Percentiles rank a stretch among this genome's conserved stretches.
These are phyloP conservation scores for Diarsia dahlii DNA, from an alignment of 2,888 invertebrate genomes.

Conservation along the genomic window DNA sequence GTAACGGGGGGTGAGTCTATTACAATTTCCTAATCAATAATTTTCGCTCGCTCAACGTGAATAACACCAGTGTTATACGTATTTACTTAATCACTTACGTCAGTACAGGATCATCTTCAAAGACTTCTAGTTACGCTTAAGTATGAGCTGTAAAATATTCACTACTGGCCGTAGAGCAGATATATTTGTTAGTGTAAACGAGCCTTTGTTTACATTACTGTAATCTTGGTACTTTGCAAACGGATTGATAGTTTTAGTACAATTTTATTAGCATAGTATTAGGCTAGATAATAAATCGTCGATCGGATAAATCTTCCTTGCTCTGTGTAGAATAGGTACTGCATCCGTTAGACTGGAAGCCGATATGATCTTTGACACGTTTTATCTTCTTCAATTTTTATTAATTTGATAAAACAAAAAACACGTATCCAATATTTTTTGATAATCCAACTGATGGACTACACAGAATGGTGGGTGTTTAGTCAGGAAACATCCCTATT, in stretches of 20 bases:
- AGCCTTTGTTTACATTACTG: conserved; percentile 7
- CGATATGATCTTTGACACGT: no score
- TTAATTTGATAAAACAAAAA: no score
- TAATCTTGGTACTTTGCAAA: conserved; percentile 6
- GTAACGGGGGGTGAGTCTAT: no score
- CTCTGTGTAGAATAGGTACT: no score
- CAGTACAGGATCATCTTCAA: conserved; percentile 9
- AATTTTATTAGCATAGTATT: conserved; percentile 12
- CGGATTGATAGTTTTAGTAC: not conserved
- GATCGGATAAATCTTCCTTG: no score
- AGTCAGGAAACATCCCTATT: no score
- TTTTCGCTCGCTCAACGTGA: not conserved
- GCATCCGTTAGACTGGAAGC: no score
- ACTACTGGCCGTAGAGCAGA: conserved; percentile 1
- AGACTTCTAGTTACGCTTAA: not conserved
- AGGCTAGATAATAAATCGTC: no score
- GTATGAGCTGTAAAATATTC: conserved; percentile 9
- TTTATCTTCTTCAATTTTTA: no score
- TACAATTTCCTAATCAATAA: not conserved
- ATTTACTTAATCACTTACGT: conserved; percentile 19
- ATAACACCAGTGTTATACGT: not conserved
- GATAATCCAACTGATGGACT: no score
- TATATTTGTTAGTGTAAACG: conserved; percentile 20
- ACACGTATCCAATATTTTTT: no score
- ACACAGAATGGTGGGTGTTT: no score